phyloP scores from a whole-genome alignment of 1,140 invertebrate genomes.

The Pinna nobilis region DNA sequence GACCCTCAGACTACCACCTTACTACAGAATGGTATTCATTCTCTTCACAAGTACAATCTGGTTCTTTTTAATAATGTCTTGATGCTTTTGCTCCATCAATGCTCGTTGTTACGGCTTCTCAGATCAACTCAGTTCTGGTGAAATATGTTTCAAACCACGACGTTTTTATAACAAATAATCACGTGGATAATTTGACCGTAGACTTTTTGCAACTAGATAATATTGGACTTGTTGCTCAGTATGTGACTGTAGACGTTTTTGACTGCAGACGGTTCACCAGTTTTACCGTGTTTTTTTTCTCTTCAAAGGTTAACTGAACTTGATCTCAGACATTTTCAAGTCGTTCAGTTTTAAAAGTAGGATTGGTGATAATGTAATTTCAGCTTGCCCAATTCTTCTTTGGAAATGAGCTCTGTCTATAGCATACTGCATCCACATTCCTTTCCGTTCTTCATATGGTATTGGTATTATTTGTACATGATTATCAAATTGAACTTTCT shows the following conservation, averaged over 20 bases:
- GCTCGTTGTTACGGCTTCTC: neutral
- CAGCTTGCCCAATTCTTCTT: slow-evolving; percentile 13
- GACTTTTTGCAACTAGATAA: too few relatives aligned
- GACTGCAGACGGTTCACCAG: neutral
- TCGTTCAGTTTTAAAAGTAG: slow-evolving; percentile 17
- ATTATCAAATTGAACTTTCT: slow-evolving; percentile 21
- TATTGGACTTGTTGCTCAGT: too few relatives aligned
- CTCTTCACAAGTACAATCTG: neutral
- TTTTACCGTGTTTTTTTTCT: too few relatives aligned
- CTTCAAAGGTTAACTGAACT: slow-evolving; percentile 1
- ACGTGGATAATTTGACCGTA: neutral
- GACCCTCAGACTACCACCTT: slow-evolving; percentile 19
- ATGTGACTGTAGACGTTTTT: neutral
- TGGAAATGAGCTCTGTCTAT: slow-evolving; percentile 22
- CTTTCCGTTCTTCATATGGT: slow-evolving; percentile 17
- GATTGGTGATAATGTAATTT: slow-evolving; percentile 15
- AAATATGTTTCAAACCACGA: slow-evolving; percentile 6
- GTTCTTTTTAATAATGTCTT: slow-evolving; percentile 14
- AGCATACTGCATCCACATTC: slow-evolving; percentile 25
- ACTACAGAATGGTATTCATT: slow-evolving; percentile 1
- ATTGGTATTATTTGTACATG: slow-evolving; percentile 18
- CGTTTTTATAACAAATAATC: slow-evolving; percentile 16
- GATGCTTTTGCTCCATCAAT: slow-evolving; percentile 12
- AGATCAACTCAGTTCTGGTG: slow-evolving; percentile 17
- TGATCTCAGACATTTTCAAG: slow-evolving; percentile 17